Percentiles rank a stretch among this genome's conserved stretches.
Conservation (phyloP, 2,797 vertebrate species). For the Alectoris magna region DNA sequence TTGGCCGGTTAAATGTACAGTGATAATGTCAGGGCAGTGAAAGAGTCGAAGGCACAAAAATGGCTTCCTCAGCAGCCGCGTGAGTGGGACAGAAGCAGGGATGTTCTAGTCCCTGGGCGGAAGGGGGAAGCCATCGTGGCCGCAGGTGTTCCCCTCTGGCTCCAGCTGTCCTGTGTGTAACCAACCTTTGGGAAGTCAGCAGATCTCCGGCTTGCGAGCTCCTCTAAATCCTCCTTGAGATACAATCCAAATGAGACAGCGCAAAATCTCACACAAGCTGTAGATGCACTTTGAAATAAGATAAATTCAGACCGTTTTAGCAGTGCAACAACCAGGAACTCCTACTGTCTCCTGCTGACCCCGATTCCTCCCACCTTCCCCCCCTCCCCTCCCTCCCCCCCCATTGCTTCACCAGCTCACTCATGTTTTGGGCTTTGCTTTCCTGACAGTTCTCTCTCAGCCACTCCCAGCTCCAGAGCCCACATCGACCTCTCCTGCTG, state of each 20-base stretch:
- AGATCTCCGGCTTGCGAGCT: neutral
- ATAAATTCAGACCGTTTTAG: neutral
- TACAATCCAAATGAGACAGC: neutral
- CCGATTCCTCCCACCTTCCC: rapidly evolving
- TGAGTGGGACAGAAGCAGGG: neutral
- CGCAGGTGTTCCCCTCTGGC: neutral
- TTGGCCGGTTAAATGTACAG: neutral
- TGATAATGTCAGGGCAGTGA: rapidly evolving
- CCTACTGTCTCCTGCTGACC: neutral
- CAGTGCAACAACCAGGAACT: neutral
- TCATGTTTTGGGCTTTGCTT: neutral
- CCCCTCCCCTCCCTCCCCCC: too few relatives aligned
- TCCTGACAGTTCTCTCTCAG: neutral
- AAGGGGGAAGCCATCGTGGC: neutral
- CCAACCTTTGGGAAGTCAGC: neutral
- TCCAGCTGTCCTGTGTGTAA: rapidly evolving
- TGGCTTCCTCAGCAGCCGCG: neutral
- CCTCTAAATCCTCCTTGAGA: neutral
- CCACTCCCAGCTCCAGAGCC: neutral
- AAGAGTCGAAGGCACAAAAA: neutral
- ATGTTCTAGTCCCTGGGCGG: neutral
- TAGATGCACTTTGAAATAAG: neutral
- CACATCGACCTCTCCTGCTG: neutral
- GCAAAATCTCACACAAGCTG: neutral
- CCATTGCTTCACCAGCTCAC: neutral